Conservation (phyloP, 2,797 vertebrate genomes). For the Onychomys leucogaster region DNA sequence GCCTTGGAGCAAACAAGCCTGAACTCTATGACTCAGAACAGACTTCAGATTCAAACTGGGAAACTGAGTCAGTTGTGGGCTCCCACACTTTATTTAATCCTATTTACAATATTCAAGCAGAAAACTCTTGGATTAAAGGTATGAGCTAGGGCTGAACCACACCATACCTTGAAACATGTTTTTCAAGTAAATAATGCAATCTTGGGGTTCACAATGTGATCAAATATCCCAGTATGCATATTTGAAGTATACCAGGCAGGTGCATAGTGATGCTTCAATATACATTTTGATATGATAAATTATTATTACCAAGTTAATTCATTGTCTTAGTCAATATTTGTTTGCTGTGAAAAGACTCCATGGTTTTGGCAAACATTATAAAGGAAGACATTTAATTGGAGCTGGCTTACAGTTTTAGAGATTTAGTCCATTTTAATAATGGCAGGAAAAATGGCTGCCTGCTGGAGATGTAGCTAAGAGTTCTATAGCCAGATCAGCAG, state of each 20-base stretch:
- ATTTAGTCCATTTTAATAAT: no score
- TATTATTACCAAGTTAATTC: background rate
- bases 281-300: background rate
- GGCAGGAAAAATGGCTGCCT: no score
- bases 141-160: background rate
- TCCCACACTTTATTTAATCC: no score
- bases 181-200: background rate
- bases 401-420: no score
- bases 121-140: background rate
- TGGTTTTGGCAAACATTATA: background rate
- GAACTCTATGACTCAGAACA: no score
- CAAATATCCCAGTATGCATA: background rate
- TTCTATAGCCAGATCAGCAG: no score
- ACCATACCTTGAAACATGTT: background rate
- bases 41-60: no score
- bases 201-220: background rate
- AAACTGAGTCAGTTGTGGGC: no score
- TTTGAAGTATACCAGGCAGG: background rate
- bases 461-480: no score
- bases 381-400: background rate
- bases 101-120: no score
- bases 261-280: background rate
- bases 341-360: background rate
- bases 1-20: no score
- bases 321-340: background rate